A percentile compares a stretch with the other conserved stretches of the same genome.
Evolutionary conservation across 2,888 invertebrate species (phyloP).

Genomic region (Oeneis ivallda): DNA sequence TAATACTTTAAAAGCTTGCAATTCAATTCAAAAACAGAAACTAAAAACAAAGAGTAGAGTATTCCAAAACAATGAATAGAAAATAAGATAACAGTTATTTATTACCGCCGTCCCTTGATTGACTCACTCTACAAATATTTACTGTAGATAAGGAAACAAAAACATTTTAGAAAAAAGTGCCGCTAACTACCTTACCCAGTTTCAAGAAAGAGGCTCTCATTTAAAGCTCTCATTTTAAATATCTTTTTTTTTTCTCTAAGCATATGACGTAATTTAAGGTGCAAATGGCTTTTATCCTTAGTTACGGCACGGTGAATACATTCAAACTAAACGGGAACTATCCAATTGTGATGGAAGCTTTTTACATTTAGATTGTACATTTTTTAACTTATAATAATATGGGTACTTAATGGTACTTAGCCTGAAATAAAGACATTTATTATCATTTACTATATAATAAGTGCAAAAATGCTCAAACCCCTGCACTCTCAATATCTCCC

Average conservation of each 20-base stretch:
- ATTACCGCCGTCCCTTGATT: constrained; percentile 12
- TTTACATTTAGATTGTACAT: no score
- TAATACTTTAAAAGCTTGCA: background rate
- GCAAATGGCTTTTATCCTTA: background rate
- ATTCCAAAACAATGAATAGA: constrained; percentile 21
- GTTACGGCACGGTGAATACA: no score
- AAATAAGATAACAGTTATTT: constrained; percentile 18
- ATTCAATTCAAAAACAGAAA: background rate
- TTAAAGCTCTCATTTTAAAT: constrained; percentile 12
- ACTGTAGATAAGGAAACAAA: constrained; percentile 11
- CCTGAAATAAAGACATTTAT: no score
- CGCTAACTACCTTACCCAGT: constrained; percentile 1
- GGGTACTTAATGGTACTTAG: no score
- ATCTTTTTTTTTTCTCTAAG: background rate
- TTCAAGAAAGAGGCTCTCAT: constrained; percentile 4
- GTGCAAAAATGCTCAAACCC: no score
- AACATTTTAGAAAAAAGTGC: constrained; percentile 4
- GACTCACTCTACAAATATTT: constrained; percentile 22
- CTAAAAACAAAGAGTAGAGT: background rate
- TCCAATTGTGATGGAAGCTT: no score
- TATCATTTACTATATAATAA: no score
- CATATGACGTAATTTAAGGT: background rate
- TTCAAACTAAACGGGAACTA: no score
- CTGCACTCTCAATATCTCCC: no score
- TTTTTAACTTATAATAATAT: no score